A percentile compares a stretch with the other conserved stretches of the same genome.
Conservation (phyloP, 2,888 invertebrate genomes). For the Caenorhabditis angaria region DNA sequence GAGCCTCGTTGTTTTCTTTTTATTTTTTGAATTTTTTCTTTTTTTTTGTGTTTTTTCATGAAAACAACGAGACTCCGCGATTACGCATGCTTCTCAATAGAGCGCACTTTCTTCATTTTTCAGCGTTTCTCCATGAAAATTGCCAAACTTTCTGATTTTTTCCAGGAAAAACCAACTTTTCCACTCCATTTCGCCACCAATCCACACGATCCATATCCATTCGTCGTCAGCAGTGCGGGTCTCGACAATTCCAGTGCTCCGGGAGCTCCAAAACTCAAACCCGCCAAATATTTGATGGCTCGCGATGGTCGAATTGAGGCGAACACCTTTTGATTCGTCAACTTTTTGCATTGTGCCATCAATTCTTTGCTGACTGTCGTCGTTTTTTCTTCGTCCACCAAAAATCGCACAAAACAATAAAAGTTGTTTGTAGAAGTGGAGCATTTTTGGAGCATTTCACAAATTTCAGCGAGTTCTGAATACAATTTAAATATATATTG, state of each 20-base stretch:
- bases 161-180: slow-evolving; percentile 5
- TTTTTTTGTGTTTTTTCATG: too few relatives aligned
- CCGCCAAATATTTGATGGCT: slow-evolving; percentile 19
- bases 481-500: background rate
- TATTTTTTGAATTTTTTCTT: too few relatives aligned
- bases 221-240: slow-evolving; percentile 29
- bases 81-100: too few relatives aligned
- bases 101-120: too few relatives aligned
- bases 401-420: slow-evolving; percentile 32
- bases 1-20: too few relatives aligned
- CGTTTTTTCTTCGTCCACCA: slow-evolving; percentile 36
- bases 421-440: background rate
- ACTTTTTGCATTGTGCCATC: slow-evolving; percentile 24
- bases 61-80: too few relatives aligned
- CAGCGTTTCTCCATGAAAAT: too few relatives aligned
- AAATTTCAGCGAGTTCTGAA: background rate
- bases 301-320: slow-evolving; percentile 32
- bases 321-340: slow-evolving; percentile 20
- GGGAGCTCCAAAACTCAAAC: slow-evolving; percentile 10
- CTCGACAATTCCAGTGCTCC: slow-evolving; percentile 12
- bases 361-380: slow-evolving; percentile 38
- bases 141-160: too few relatives aligned
- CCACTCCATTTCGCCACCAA: slow-evolving; percentile 28
- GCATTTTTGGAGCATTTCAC: background rate
- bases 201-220: slow-evolving; percentile 31